These are phyloP conservation scores for Ecliptopera silaceata DNA, from an alignment of 2,888 invertebrate species.

Conservation along the genomic window DNA sequence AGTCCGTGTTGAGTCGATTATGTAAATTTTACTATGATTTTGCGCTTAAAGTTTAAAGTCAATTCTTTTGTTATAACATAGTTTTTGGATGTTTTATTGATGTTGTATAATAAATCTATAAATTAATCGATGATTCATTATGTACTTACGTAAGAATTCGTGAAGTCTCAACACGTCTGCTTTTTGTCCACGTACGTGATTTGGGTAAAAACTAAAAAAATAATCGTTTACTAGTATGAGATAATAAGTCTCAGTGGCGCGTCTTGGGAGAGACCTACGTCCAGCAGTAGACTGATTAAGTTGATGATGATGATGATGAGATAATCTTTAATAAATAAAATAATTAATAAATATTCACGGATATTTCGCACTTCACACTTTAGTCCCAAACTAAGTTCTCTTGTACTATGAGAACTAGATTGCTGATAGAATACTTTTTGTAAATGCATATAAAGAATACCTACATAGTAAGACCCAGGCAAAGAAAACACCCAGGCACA, in stretches of 20 bases:
- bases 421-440: no score
- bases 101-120: constrained; percentile 15
- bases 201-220: constrained; percentile 4
- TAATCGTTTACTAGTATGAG: constrained; percentile 2
- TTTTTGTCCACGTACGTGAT: constrained; percentile 18
- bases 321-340: no score
- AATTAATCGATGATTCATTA: constrained; percentile 19
- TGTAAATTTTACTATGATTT: constrained; percentile 32
- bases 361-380: no score
- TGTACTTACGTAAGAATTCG: constrained; percentile 11
- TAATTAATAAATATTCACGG: no score
- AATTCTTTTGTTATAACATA: constrained; percentile 16
- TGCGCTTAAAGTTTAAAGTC: constrained; percentile 9
- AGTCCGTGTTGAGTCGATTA: constrained; percentile 31
- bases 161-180: constrained; percentile 21
- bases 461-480: no score
- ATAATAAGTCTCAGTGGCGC: no score
- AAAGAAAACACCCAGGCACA: no score
- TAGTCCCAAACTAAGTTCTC: no score
- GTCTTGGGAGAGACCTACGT: not conserved
- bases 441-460: no score
- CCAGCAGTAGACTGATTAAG: no score
- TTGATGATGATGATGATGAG: no score
- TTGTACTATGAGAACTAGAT: no score
- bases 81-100: constrained; percentile 17